phyloP scores from a whole-genome alignment of 2,113 vertebrate genomes.

The Ptyas mucosa region DNA sequence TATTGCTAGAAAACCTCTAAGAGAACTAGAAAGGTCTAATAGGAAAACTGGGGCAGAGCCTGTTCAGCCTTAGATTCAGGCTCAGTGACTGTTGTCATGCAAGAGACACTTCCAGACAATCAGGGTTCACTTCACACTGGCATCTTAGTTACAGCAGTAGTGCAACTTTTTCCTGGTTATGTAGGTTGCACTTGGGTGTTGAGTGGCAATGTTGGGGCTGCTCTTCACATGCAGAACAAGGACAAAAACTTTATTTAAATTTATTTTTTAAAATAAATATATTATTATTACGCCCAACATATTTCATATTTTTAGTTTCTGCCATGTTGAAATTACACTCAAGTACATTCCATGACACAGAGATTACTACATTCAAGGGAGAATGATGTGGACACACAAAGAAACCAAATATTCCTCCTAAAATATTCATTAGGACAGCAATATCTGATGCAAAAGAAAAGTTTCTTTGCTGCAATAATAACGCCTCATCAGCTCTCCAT shows the following conservation, averaged over 20 bases:
- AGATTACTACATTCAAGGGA: neutral
- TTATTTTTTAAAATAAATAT: neutral
- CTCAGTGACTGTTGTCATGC: neutral
- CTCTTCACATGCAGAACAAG: neutral
- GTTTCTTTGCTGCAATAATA: neutral
- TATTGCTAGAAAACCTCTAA: slow-evolving; percentile 46
- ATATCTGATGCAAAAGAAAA: neutral
- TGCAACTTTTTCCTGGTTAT: neutral
- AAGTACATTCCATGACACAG: neutral
- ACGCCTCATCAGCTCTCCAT: neutral
- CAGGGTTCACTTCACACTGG: neutral
- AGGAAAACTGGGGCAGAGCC: neutral
- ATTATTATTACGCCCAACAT: neutral
- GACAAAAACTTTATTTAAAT: neutral
- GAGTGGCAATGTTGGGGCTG: neutral
- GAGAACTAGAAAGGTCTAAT: slow-evolving; percentile 13
- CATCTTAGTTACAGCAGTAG: neutral
- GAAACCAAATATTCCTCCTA: neutral
- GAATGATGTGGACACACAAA: neutral
- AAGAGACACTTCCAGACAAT: neutral
- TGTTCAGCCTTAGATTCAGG: neutral
- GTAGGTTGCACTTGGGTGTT: neutral
- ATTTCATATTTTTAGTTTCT: neutral
- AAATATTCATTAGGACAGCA: neutral
- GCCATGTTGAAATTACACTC: neutral